Conservation (phyloP, 2,797 vertebrate genomes). For the Myiothlypis coronata region DNA sequence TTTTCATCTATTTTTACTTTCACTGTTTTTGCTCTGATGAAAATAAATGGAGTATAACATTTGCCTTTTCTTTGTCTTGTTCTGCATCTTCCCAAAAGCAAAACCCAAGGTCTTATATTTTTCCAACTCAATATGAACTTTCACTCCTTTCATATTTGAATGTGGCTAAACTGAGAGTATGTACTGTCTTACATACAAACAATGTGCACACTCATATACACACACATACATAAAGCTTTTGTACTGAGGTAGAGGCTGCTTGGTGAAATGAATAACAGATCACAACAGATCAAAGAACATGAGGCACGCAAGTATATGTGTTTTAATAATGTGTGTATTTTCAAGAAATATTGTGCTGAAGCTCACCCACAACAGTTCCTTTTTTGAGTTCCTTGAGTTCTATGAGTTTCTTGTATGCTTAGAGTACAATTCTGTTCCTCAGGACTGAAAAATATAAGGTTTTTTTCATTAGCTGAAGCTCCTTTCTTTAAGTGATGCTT, state of each 20-base stretch:
- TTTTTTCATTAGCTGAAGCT: neutral
- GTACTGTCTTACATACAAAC: neutral
- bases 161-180: neutral
- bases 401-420: neutral
- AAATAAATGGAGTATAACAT: constrained; percentile 21
- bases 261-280: neutral
- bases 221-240: neutral
- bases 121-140: neutral
- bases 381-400: neutral
- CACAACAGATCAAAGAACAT: neutral
- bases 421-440: neutral
- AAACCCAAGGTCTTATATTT: neutral
- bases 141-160: neutral
- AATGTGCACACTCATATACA: too few species aligned
- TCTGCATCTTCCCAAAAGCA: neutral
- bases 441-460: neutral
- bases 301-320: neutral
- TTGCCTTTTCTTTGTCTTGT: neutral
- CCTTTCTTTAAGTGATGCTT: neutral
- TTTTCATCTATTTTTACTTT: constrained; percentile 10
- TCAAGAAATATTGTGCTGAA: neutral
- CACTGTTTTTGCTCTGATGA: neutral
- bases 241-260: neutral
- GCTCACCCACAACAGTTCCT: neutral
- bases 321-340: neutral